phyloP scores from a whole-genome alignment of 2,113 vertebrate genomes.

The Bos indicus region DNA sequence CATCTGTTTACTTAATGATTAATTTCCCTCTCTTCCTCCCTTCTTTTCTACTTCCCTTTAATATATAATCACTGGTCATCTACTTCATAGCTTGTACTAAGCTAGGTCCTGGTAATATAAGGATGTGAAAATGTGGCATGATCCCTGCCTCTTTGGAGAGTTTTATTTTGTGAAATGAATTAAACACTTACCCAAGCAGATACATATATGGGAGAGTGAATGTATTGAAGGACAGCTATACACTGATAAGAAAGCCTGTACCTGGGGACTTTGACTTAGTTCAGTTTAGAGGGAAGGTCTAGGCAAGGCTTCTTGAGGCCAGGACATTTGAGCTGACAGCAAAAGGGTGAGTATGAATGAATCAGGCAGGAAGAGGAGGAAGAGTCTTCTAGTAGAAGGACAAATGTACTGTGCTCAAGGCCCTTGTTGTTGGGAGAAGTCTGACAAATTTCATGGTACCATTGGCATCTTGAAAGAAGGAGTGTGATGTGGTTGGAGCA shows the following conservation, averaged over 20 bases:
- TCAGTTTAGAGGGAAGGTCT: neutral
- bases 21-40: neutral
- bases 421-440: neutral
- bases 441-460: neutral
- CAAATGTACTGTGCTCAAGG: too few species aligned
- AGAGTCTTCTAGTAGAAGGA: neutral
- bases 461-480: neutral
- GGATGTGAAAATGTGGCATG: neutral
- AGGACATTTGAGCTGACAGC: neutral
- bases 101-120: neutral
- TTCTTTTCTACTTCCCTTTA: neutral
- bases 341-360: neutral
- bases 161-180: neutral
- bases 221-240: neutral
- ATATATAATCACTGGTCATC: neutral
- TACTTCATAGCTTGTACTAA: neutral
- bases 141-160: neutral
- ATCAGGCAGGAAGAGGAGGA: neutral
- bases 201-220: neutral
- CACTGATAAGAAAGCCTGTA: neutral
- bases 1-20: neutral
- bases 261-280: neutral
- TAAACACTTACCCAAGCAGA: neutral
- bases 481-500: neutral
- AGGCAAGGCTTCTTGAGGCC: neutral